A percentile compares a stretch with the other conserved stretches of the same genome.
These are phyloP conservation scores for Ciona savignyi DNA, from an alignment of 23 tunicate species.

Conservation along the genomic window DNA sequence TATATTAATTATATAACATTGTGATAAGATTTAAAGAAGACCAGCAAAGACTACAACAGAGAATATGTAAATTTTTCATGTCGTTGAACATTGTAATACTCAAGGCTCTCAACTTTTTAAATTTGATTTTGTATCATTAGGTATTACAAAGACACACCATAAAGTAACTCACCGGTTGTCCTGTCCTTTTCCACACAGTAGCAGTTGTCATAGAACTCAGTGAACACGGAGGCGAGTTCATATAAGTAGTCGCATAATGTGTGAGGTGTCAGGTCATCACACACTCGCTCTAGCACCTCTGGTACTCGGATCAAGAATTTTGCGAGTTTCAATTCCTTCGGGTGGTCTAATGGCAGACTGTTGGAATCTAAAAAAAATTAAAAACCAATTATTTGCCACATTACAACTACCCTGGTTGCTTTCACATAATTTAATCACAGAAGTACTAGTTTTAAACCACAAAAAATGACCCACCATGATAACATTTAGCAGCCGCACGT, in stretches of 20 bases:
- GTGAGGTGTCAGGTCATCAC: conserved; percentile 65
- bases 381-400: neutral
- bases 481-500: conserved; percentile 34
- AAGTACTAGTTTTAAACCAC: too few species aligned
- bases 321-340: conserved; percentile 77
- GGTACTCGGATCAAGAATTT: conserved; percentile 49
- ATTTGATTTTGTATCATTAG: too few species aligned
- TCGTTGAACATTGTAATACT: too few species aligned
- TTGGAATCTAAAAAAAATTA: conserved; percentile 4
- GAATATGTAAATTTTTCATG: too few species aligned
- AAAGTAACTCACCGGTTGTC: conserved; percentile 44
- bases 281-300: conserved; percentile 67
- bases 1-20: too few species aligned
- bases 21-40: too few species aligned
- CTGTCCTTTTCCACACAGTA: conserved; percentile 85
- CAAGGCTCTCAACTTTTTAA: too few species aligned
- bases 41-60: too few species aligned
- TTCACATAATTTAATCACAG: too few species aligned
- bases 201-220: conserved; percentile 90
- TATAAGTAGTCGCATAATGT: conserved; percentile 78
- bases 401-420: too few species aligned
- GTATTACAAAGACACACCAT: too few species aligned
- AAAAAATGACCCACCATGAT: neutral
- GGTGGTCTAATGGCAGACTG: conserved; percentile 54
- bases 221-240: conserved; percentile 63